Evolutionary conservation across 2,888 invertebrate species (phyloP).

Genomic region (Macaria notata): DNA sequence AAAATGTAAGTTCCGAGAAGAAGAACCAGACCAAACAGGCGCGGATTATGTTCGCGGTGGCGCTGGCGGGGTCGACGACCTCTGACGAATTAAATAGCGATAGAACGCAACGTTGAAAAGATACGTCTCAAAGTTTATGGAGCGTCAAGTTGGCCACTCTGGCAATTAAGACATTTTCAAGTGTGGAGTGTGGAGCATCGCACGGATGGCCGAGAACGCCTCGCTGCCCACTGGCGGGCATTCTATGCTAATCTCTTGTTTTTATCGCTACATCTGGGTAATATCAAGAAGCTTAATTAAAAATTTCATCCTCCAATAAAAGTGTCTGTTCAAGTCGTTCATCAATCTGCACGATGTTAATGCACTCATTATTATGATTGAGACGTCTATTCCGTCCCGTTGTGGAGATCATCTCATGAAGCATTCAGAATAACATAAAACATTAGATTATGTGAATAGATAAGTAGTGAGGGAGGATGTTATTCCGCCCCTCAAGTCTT

Average conservation of each 20-base stretch:
- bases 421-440: constrained; percentile 19
- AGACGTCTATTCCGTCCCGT: constrained; percentile 24
- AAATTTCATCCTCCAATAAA: constrained; percentile 18
- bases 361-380: constrained; percentile 20
- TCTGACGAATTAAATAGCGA: constrained; percentile 39
- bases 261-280: constrained; percentile 16
- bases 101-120: constrained; percentile 59
- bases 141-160: constrained; percentile 63
- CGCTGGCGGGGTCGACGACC: constrained; percentile 68
- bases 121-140: constrained; percentile 73
- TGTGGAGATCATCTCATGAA: constrained; percentile 26
- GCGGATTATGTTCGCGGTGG: constrained; percentile 3
- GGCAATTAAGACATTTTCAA: constrained; percentile 70
- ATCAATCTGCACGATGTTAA: constrained; percentile 13
- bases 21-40: constrained; percentile 11
- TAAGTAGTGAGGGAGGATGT: constrained; percentile 18
- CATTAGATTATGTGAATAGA: constrained; percentile 22
- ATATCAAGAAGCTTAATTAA: constrained; percentile 12
- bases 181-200: constrained; percentile 54
- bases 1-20: constrained; percentile 3
- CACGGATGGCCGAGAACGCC: constrained; percentile 58
- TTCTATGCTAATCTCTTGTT: constrained; percentile 21
- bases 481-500: constrained; percentile 30
- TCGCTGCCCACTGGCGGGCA: constrained; percentile 40
- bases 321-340: constrained; percentile 2